Percentiles rank a stretch among this genome's conserved stretches.
These are phyloP conservation scores for Macrostomum lignano DNA, from an alignment of 1,140 invertebrate species.

Conservation along the genomic window DNA sequence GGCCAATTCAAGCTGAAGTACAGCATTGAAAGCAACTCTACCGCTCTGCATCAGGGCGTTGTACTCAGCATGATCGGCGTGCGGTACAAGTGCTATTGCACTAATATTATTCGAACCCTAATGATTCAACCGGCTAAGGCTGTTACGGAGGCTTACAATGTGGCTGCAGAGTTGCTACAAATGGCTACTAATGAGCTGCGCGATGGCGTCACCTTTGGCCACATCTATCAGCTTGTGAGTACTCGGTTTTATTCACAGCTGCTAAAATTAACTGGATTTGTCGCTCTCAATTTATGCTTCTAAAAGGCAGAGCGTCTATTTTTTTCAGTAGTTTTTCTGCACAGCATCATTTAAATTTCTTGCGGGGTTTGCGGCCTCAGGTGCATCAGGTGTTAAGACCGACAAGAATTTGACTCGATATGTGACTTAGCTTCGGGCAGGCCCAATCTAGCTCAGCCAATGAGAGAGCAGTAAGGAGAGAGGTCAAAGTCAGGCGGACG, in stretches of 20 bases:
- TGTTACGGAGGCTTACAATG: conserved; percentile 58
- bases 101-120: conserved; percentile 85
- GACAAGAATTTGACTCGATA: too few relatives aligned
- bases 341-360: too few relatives aligned
- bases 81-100: conserved; percentile 86
- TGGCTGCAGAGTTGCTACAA: conserved; percentile 62
- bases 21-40: conserved; percentile 59
- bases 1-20: conserved; percentile 89
- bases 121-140: conserved; percentile 63
- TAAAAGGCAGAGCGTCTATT: too few relatives aligned
- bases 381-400: too few relatives aligned
- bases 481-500: too few relatives aligned
- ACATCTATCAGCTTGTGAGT: not conserved
- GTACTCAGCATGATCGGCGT: conserved; percentile 78
- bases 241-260: not conserved
- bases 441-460: too few relatives aligned
- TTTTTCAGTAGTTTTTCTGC: too few relatives aligned
- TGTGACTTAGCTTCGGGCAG: too few relatives aligned
- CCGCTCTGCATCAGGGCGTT: conserved; percentile 67
- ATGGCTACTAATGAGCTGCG: conserved; percentile 54
- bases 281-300: too few relatives aligned
- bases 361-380: too few relatives aligned
- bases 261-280: too few relatives aligned
- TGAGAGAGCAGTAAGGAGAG: too few relatives aligned
- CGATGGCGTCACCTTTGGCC: conserved; percentile 30